Conservation (phyloP, 2,113 vertebrate species). For the Columba janthina region DNA sequence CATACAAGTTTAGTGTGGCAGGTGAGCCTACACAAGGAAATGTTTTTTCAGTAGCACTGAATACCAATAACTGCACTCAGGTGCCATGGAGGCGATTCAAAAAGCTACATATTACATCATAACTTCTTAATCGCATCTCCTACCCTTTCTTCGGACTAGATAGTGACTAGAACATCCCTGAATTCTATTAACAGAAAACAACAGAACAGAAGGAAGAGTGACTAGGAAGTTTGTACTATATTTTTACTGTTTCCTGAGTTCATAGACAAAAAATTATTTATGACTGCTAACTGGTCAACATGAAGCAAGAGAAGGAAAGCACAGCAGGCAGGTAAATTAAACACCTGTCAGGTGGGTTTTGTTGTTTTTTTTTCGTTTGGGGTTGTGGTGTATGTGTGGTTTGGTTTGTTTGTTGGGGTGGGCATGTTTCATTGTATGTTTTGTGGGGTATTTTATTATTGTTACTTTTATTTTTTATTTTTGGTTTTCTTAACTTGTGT, state of each 20-base stretch:
- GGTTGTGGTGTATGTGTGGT: background rate
- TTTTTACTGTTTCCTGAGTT: background rate
- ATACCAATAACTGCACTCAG: accelerated
- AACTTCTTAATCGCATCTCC: background rate
- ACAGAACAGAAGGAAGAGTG: background rate
- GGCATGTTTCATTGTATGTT: no score
- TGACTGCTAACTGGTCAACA: background rate
- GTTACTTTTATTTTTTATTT: background rate
- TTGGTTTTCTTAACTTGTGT: background rate
- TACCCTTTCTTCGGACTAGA: background rate
- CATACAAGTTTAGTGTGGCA: background rate
- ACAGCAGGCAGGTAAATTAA: background rate
- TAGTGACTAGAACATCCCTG: background rate
- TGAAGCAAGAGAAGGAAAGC: background rate
- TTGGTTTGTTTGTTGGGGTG: no score
- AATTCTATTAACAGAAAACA: background rate
- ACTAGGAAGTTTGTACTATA: background rate
- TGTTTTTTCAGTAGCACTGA: background rate
- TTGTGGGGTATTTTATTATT: no score
- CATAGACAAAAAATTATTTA: background rate
- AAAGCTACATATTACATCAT: background rate
- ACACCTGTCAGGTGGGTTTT: background rate
- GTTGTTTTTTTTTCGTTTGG: background rate
- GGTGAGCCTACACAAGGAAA: background rate
- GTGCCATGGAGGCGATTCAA: background rate